Conservation (phyloP, 2,888 invertebrate genomes). For the Pyrrhia umbra region DNA sequence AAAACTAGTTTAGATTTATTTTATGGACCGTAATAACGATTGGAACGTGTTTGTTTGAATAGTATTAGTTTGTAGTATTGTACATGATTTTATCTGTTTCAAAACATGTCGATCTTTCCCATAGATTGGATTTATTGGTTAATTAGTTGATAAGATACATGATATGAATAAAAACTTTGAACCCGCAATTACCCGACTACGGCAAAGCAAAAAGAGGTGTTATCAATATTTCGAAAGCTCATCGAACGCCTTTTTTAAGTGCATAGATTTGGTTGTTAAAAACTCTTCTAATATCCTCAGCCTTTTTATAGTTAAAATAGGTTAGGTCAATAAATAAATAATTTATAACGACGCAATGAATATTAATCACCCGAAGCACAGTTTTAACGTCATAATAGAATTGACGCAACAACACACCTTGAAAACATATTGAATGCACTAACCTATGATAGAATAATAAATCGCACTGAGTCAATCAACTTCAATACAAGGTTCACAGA, state of each 20-base stretch:
- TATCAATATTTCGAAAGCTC: neutral
- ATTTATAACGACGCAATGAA: conserved; percentile 32
- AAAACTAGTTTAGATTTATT: conserved; percentile 7
- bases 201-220: too few relatives aligned
- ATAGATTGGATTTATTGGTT: neutral
- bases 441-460: conserved; percentile 15
- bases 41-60: conserved; percentile 3
- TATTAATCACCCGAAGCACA: conserved; percentile 30
- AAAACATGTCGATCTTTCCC: neutral
- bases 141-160: neutral
- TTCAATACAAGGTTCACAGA: conserved; percentile 12
- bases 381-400: conserved; percentile 37
- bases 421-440: conserved; percentile 47
- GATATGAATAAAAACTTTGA: neutral
- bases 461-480: conserved; percentile 23
- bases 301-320: neutral
- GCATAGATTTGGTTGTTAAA: neutral
- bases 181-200: too few relatives aligned
- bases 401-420: conserved; percentile 46
- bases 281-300: too few relatives aligned
- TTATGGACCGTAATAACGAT: neutral
- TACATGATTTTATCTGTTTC: neutral
- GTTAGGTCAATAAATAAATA: conserved; percentile 6
- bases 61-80: neutral
- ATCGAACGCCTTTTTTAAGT: too few relatives aligned